These are phyloP conservation scores for Odocoileus hemionus DNA, from an alignment of 2,113 vertebrate species.

Conservation along the genomic window DNA sequence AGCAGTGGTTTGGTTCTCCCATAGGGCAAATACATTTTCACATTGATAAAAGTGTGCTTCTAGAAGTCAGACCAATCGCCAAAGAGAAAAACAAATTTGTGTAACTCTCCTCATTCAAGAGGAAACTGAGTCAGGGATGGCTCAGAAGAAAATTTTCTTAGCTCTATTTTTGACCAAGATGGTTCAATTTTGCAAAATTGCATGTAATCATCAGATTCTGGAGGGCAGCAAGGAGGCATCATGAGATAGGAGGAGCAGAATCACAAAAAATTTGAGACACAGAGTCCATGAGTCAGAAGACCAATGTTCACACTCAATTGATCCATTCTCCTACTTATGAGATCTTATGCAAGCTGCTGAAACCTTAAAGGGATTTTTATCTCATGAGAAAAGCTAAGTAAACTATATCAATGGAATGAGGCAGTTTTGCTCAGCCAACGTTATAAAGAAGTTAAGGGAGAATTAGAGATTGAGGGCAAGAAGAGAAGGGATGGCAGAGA, in stretches of 20 bases:
- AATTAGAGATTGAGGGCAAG: not conserved
- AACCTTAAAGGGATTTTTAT: not conserved
- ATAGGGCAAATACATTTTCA: not conserved
- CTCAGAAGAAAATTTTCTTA: not conserved
- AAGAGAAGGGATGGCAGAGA: not conserved
- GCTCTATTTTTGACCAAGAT: slow-evolving; percentile 12
- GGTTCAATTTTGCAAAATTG: not conserved
- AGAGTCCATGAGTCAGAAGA: too few species aligned
- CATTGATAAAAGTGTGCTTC: slow-evolving; percentile 19
- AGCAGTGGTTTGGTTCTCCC: not conserved
- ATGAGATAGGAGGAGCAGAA: not conserved
- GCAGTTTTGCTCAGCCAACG: not conserved
- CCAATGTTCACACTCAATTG: too few species aligned
- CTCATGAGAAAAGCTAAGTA: not conserved
- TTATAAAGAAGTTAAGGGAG: not conserved
- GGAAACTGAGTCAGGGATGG: not conserved
- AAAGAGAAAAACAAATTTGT: not conserved
- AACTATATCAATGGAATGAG: not conserved
- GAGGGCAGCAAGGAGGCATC: not conserved
- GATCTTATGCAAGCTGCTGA: not conserved
- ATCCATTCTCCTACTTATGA: not conserved
- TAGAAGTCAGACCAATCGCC: not conserved
- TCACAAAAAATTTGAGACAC: not conserved
- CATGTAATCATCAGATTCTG: not conserved
- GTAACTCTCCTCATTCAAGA: not conserved